phyloP scores from a whole-genome alignment of 2,113 vertebrate species.

The Cyrtonyx montezumae region DNA sequence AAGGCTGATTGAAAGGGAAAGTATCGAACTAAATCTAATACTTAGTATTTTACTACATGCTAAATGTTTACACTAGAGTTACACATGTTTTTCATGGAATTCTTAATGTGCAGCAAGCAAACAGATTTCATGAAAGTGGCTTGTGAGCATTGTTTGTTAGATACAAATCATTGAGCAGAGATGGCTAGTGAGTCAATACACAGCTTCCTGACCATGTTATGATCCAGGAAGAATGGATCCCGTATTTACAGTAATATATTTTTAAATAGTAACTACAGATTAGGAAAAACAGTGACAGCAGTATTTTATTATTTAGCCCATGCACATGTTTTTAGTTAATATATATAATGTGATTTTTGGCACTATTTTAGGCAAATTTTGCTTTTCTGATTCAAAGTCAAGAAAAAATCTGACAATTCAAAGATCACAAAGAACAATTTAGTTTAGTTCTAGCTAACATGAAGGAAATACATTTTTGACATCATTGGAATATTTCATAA shows the following conservation, averaged over 20 bases:
- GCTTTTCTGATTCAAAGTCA: background rate
- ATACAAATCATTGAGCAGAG: background rate
- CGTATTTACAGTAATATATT: background rate
- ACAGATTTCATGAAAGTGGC: background rate
- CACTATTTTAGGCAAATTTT: background rate
- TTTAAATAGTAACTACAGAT: background rate
- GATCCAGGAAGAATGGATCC: background rate
- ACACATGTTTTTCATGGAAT: background rate
- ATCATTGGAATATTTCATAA: background rate
- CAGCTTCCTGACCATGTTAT: background rate
- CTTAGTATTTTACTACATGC: background rate
- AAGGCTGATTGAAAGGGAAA: background rate
- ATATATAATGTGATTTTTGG: background rate
- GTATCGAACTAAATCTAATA: background rate
- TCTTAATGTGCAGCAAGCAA: background rate
- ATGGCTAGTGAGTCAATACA: background rate
- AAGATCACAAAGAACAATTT: fast-evolving
- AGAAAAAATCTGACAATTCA: background rate
- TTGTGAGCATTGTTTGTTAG: background rate
- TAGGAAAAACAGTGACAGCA: fast-evolving
- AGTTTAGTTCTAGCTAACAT: background rate
- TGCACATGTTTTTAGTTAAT: background rate
- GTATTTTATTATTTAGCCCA: background rate
- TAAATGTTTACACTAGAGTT: background rate
- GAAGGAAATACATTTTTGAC: background rate